These are phyloP conservation scores for Alethe diademata DNA, from an alignment of 2,113 vertebrate species.

Conservation along the genomic window DNA sequence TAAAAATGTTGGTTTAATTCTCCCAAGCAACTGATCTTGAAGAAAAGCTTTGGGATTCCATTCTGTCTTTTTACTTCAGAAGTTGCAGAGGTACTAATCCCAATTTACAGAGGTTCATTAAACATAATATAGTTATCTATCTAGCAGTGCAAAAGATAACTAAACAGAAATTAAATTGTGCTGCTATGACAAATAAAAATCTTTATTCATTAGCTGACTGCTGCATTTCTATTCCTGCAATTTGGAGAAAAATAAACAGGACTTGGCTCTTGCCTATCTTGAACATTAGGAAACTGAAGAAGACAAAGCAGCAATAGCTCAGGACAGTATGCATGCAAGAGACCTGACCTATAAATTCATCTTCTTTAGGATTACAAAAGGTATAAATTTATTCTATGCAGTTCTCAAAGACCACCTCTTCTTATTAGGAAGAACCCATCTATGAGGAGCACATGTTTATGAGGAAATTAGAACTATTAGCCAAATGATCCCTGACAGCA, in stretches of 20 bases:
- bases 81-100: not conserved
- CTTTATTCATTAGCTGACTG: not conserved
- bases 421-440: not conserved
- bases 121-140: not conserved
- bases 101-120: not conserved
- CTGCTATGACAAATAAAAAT: not conserved
- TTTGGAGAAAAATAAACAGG: not conserved
- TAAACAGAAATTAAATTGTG: not conserved
- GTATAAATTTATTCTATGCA: not conserved
- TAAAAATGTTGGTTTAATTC: not conserved
- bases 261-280: not conserved
- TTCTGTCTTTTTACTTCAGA: not conserved
- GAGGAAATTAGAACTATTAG: not conserved
- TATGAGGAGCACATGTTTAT: rapidly evolving
- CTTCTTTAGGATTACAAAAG: not conserved
- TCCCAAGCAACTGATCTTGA: not conserved
- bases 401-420: not conserved
- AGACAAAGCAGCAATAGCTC: not conserved
- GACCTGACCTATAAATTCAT: not conserved
- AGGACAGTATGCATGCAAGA: not conserved
- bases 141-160: not conserved
- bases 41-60: not conserved
- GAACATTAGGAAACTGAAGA: not conserved
- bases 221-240: not conserved
- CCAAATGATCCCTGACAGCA: not conserved